Base-by-base conservation (phyloP, 2,113 vertebrate species). In the Triplophysa dalaica region DNA sequence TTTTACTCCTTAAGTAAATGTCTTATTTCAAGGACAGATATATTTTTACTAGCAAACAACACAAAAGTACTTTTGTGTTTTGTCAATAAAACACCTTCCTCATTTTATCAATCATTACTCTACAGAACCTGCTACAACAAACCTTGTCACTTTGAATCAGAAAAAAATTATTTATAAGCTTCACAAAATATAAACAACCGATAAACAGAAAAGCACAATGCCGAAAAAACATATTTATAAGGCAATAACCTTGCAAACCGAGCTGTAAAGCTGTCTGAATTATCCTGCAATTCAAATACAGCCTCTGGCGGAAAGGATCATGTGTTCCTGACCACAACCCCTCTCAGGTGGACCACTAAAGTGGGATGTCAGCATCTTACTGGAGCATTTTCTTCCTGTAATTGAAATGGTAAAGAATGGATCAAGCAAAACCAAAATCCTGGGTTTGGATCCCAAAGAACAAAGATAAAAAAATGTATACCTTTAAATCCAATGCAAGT, bases 191-290 rank as follows among this genome's bases (percentile, higher is more conserved):
- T 61, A 80, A 60, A 58, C 26, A 52, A 45, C 41, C 63, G 38
- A 80, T 33, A 62, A 77, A 62, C 72, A 63, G 62, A 75, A 62
- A 69, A 83, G 73, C 26, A 62, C 70, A 74, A 66, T 26, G 72
- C 50, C 61, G 66, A 82, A 81, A 81, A 84, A 84, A 48, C 43
- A 24, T 29, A 79, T 82, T 84, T 84, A 84, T 67, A 76, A 24
- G 54, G 67, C 80, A 76, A 68, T 77, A 85, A 79, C 52, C 77
- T 80, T 70, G 75, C 70, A 75, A 79, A 81, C 66, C 75, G 54
- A 63, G 33, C 66, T 29, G 48, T 82, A 84, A 82, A 84, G 62
- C 60, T 75, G 72, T 63, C 33, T 56, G 45, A 80, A 78, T 72
- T 70, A 65, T 73, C 67, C 54, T 50, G 64, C n/a, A 61, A 80